Base-by-base conservation (phyloP, 2,888 invertebrate genomes). In the Drosophila birchii region DNA sequence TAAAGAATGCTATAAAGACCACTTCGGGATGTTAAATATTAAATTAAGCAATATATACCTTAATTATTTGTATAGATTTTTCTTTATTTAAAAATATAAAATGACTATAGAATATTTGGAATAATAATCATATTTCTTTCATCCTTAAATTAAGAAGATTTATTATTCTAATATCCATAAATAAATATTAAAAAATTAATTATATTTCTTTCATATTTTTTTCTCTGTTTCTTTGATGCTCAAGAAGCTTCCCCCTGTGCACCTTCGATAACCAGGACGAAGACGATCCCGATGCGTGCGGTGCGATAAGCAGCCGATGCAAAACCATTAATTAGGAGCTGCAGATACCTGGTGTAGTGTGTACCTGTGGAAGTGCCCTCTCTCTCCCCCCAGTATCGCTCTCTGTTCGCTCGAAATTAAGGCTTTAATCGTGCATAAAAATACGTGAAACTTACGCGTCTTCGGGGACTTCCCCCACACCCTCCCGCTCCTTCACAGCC, bases 341-440 rank as follows among this genome's bases (percentile, higher is more conserved):
- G 85, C 82, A 85, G 87, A 84, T 85, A 87, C 78, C 75, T 79
- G 80, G 63, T 36, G 51, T 9, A 51, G 20, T n/a, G 26, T 49
- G 71, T 73, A 78, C 80, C 57, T 70, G 57, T 55, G 51, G 39
- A 56, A 61, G 53, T 53, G 41, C 41, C 23, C 49, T 54, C 51
- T 18, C 54, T 36, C 58, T 20, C 47, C 36, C 59, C 76, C 72
- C 12, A 23, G 32, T n/a, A 41, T 80, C 77, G 71, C 82, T 78
- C 73, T 79, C 63, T n/a, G 39, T 41, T 29, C 47, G 62, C 9
- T 49, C 59, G 70, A 80, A 83, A 86, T 86, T 86, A 83, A 86
- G 81, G 89, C 84, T 89, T 89, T 86, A 89, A 88, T 88, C 89
- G 89, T 88, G 88, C 88, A 87, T 87, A 84, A 85, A 82, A 87